A percentile compares a stretch with the other conserved stretches of the same genome.
Evolutionary conservation across 1,140 invertebrate genomes (phyloP).

Genomic region (Hetaerina americana): DNA sequence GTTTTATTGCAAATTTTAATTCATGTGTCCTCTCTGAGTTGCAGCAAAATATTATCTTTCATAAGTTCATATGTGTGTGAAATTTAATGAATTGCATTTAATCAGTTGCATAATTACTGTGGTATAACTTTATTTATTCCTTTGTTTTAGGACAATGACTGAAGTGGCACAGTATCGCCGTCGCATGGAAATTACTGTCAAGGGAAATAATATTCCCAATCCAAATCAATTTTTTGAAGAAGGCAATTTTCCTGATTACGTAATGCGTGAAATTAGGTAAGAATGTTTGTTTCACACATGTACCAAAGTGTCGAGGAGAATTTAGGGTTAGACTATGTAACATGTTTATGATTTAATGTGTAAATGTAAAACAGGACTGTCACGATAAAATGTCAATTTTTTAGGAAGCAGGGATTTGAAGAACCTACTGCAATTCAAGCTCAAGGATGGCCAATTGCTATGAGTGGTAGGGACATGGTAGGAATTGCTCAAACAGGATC

Average conservation of each 20-base stretch:
- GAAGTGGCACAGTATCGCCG: constrained; percentile 62
- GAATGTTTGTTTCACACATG: constrained; percentile 5
- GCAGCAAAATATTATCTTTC: too few species aligned
- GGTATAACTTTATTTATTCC: too few species aligned
- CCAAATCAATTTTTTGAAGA: constrained; percentile 83
- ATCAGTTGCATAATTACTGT: too few species aligned
- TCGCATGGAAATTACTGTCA: constrained; percentile 70
- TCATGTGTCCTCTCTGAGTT: too few species aligned
- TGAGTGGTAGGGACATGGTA: constrained; percentile 69
- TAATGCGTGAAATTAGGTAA: constrained; percentile 55
- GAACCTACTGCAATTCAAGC: constrained; percentile 69
- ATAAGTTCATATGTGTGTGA: too few species aligned
- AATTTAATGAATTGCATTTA: too few species aligned
- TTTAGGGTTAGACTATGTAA: background rate
- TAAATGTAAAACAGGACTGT: background rate
- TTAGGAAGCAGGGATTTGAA: constrained; percentile 44
- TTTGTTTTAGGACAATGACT: constrained; percentile 23
- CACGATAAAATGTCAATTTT: background rate
- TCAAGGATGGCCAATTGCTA: constrained; percentile 63
- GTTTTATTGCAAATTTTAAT: too few species aligned
- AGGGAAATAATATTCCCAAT: constrained; percentile 66
- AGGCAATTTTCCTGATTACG: constrained; percentile 71
- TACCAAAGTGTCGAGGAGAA: too few species aligned
- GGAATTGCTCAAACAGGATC: constrained; percentile 69
- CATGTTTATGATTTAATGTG: background rate